phyloP scores from a whole-genome alignment of 1,140 invertebrate genomes.

The Temnothorax nylanderi region DNA sequence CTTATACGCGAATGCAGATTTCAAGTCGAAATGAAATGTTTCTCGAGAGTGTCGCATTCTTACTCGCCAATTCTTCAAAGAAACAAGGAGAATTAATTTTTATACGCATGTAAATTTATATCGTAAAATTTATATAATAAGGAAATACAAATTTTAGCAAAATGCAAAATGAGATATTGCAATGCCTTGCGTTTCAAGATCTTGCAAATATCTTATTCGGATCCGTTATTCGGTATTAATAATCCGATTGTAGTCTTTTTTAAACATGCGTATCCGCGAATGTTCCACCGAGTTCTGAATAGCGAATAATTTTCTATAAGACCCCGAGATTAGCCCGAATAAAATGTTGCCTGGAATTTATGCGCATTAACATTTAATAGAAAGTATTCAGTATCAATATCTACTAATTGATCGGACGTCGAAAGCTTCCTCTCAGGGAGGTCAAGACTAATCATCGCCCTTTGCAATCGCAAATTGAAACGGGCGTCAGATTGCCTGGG shows the following conservation, averaged over 20 bases:
- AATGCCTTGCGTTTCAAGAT: not conserved
- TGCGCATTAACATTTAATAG: slow-evolving; percentile 36
- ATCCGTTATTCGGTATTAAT: slow-evolving; percentile 1
- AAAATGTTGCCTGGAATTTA: slow-evolving; percentile 33
- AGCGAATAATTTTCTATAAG: slow-evolving; percentile 39
- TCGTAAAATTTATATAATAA: not conserved
- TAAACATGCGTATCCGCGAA: not conserved
- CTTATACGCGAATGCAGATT: not conserved
- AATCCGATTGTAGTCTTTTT: slow-evolving; percentile 9
- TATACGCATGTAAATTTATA: not conserved
- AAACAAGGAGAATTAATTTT: not conserved
- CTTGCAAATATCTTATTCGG: not conserved
- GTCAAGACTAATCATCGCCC: slow-evolving; percentile 53
- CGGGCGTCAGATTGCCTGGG: slow-evolving; percentile 42
- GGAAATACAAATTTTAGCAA: not conserved
- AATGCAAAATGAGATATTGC: not conserved
- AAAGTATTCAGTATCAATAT: slow-evolving; percentile 39
- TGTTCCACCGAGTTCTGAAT: slow-evolving; percentile 27
- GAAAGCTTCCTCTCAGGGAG: not conserved
- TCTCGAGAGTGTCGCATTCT: not conserved
- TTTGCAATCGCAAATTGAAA: slow-evolving; percentile 52
- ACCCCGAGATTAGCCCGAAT: slow-evolving; percentile 1
- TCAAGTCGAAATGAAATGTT: not conserved
- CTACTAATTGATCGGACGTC: slow-evolving; percentile 24
- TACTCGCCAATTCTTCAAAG: not conserved